Conservation (phyloP, 2,888 invertebrate species). For the Cataglyphis altisquamis region DNA sequence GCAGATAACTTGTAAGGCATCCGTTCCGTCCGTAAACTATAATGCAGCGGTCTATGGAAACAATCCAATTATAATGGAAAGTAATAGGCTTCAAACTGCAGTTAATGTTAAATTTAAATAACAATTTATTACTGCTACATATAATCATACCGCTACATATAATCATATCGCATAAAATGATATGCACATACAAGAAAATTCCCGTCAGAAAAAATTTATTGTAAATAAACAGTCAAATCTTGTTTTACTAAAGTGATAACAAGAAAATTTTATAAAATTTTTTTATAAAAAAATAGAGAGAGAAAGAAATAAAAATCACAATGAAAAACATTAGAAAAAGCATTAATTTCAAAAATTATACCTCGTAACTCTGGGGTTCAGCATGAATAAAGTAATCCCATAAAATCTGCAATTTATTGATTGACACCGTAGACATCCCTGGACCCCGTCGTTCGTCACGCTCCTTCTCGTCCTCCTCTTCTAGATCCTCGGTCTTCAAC, state of each 20-base stretch:
- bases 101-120: constrained; percentile 11
- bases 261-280: not conserved
- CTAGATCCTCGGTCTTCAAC: constrained; percentile 68
- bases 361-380: constrained; percentile 89
- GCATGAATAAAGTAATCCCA: constrained; percentile 90
- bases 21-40: constrained; percentile 27
- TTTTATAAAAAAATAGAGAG: not conserved
- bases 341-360: constrained; percentile 75
- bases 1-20: constrained; percentile 62
- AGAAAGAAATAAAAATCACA: not conserved
- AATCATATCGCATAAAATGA: not conserved
- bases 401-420: constrained; percentile 86
- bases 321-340: not conserved
- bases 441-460: constrained; percentile 56
- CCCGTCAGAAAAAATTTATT: not conserved
- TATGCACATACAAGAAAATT: not conserved
- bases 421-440: constrained; percentile 77
- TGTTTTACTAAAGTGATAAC: not conserved
- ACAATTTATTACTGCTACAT: not conserved
- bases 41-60: not conserved
- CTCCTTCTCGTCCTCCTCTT: constrained; percentile 72
- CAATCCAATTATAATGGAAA: constrained; percentile 22
- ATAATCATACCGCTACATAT: not conserved
- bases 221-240: not conserved
- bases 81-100: not conserved